phyloP scores from a whole-genome alignment of 1,140 invertebrate genomes.

The Drosophila teissieri region DNA sequence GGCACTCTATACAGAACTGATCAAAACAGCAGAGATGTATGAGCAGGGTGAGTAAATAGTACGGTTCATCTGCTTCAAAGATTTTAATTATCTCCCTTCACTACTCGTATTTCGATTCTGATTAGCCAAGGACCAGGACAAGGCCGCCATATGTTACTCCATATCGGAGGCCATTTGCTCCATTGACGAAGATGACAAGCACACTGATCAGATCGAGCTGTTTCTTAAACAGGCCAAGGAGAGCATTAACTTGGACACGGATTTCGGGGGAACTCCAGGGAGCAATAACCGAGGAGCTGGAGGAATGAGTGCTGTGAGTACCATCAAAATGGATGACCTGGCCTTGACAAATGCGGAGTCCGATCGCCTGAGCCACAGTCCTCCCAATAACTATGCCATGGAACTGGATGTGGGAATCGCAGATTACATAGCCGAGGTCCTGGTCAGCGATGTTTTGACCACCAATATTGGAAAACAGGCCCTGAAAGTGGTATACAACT shows the following conservation, averaged over 20 bases:
- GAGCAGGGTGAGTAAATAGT: slow-evolving; percentile 72
- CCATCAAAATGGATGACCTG: slow-evolving; percentile 81
- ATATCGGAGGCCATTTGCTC: slow-evolving; percentile 91
- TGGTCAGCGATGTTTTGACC: slow-evolving; percentile 86
- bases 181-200: slow-evolving; percentile 91
- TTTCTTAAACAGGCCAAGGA: slow-evolving; percentile 86
- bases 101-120: neutral
- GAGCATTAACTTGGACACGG: slow-evolving; percentile 74
- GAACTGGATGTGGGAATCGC: slow-evolving; percentile 85
- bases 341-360: slow-evolving; percentile 72
- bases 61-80: neutral
- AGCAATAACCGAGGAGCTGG: slow-evolving; percentile 46
- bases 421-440: slow-evolving; percentile 85
- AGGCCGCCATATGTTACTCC: slow-evolving; percentile 85
- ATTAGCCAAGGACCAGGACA: slow-evolving; percentile 57
- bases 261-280: slow-evolving; percentile 47
- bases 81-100: too few relatives aligned
- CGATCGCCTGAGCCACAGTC: slow-evolving; percentile 75
- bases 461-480: slow-evolving; percentile 86
- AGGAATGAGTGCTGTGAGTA: slow-evolving; percentile 76
- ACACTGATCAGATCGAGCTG: slow-evolving; percentile 88
- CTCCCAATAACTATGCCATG: slow-evolving; percentile 78
- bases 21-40: slow-evolving; percentile 85
- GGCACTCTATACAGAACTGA: slow-evolving; percentile 86
- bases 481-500: slow-evolving; percentile 87